phyloP scores from a whole-genome alignment of 1,140 invertebrate genomes.

The Brachionus sp. region DNA sequence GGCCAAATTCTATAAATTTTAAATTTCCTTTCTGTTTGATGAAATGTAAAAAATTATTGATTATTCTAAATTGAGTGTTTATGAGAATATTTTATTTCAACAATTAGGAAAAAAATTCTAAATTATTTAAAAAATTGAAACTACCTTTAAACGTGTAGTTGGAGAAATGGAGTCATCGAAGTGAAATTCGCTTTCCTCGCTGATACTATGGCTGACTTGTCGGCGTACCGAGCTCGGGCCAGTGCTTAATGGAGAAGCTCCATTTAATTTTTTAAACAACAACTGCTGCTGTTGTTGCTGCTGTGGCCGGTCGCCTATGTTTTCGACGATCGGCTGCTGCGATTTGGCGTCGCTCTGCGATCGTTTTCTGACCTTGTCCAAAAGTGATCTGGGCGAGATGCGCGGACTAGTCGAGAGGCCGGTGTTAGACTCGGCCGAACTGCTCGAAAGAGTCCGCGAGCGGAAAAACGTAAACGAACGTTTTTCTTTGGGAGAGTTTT shows the following conservation, averaged over 20 bases:
- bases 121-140: not conserved
- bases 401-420: constrained; percentile 23
- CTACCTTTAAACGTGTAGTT: not conserved
- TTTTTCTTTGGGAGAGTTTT: constrained; percentile 44
- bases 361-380: constrained; percentile 11
- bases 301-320: not conserved
- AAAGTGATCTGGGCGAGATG: not conserved
- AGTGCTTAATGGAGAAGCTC: not conserved
- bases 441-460: constrained; percentile 29
- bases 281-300: not conserved
- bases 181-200: constrained; percentile 13
- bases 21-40: too few species aligned
- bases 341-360: constrained; percentile 33
- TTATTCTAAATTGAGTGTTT: too few species aligned
- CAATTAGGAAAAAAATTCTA: not conserved
- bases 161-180: not conserved
- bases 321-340: not conserved
- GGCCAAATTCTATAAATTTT: too few species aligned
- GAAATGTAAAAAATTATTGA: too few species aligned
- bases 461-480: constrained; percentile 35
- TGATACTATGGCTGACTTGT: constrained; percentile 33
- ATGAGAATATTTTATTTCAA: not conserved
- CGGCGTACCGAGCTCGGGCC: not conserved
- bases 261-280: not conserved
- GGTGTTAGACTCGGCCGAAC: constrained; percentile 22